These are phyloP conservation scores for Hafferia zeledoni DNA, from an alignment of 2,797 vertebrate genomes.

Conservation along the genomic window DNA sequence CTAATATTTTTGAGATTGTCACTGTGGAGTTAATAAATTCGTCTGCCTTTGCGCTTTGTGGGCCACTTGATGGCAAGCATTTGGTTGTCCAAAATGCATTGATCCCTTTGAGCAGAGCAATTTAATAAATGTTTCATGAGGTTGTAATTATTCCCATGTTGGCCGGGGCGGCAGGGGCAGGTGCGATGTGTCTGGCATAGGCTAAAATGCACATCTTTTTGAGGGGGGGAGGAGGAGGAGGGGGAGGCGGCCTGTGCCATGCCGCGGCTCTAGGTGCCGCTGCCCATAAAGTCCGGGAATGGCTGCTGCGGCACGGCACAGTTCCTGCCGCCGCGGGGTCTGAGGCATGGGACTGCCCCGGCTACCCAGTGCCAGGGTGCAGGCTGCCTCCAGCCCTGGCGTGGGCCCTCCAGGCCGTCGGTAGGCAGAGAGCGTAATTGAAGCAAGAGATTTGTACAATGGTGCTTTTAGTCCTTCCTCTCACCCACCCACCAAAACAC, in stretches of 20 bases:
- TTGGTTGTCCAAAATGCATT: constrained; percentile 39
- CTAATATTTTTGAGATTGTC: neutral
- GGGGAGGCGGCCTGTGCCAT: neutral
- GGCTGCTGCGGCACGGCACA: neutral
- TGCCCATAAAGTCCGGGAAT: neutral
- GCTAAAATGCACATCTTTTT: neutral
- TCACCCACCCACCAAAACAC: constrained; percentile 1
- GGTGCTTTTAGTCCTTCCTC: neutral
- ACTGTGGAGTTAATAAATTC: neutral
- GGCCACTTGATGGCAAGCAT: neutral
- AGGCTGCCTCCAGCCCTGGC: neutral
- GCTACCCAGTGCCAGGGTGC: neutral
- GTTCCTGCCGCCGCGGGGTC: neutral
- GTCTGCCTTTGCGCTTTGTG: neutral
- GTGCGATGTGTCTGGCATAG: neutral
- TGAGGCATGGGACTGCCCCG: neutral
- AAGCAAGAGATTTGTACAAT: neutral
- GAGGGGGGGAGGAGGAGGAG: no score
- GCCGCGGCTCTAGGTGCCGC: neutral
- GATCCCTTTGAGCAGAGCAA: neutral
- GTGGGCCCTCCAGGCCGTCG: neutral
- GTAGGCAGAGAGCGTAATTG: constrained; percentile 5
- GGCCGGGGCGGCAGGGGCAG: neutral
- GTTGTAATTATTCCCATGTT: neutral
- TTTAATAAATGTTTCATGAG: neutral